Conservation (phyloP, 2,113 vertebrate species). For the Erythrocebus patas region DNA sequence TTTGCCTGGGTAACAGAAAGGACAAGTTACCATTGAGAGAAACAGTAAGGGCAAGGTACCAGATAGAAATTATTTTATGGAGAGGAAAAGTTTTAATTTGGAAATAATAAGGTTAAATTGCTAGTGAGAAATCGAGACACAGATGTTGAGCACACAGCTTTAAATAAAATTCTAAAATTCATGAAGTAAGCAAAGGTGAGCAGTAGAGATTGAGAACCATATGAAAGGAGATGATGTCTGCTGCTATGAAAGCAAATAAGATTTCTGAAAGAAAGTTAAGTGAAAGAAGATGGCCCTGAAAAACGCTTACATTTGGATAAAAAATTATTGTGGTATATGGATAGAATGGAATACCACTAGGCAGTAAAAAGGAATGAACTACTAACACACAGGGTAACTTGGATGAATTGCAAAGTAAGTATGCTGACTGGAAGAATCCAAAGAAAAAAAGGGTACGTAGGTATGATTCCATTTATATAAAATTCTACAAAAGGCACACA, state of each 20-base stretch:
- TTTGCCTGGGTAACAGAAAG: not conserved
- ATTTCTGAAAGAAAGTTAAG: not conserved
- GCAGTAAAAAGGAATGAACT: not conserved
- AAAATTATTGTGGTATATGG: not conserved
- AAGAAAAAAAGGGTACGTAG: not conserved
- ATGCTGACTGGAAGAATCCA: not conserved
- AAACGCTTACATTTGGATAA: not conserved
- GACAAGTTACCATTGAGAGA: not conserved
- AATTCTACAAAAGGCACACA: not conserved
- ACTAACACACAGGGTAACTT: not conserved
- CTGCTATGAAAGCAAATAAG: not conserved
- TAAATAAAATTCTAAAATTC: conserved; percentile 12
- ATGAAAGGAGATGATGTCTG: not conserved
- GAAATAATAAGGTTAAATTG: not conserved
- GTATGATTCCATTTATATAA: not conserved
- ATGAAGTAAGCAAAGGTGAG: not conserved
- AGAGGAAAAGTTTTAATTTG: not conserved
- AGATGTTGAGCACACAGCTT: not conserved
- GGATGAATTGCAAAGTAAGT: not conserved
- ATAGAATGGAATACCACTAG: not conserved
- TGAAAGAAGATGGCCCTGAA: not conserved
- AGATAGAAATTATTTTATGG: not conserved
- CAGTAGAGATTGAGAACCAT: not conserved
- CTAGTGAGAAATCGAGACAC: not conserved
- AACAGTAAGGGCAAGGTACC: not conserved